A percentile compares a stretch with the other conserved stretches of the same genome.
Conservation (phyloP, 2,797 vertebrate species). For the Helarctos malayanus region DNA sequence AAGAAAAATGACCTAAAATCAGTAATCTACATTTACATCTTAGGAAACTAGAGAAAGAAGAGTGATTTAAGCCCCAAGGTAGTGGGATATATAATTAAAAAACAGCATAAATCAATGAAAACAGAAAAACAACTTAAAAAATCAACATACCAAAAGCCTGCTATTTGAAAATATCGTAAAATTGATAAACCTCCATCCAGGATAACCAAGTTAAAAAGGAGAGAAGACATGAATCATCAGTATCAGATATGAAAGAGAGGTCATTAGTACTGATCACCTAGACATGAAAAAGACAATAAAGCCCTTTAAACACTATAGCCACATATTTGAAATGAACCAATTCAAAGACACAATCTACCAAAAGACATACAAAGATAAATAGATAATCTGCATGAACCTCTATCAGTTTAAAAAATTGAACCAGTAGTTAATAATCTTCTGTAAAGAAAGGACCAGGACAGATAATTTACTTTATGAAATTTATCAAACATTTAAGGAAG, state of each 20-base stretch:
- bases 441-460: background rate
- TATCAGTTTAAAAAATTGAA: background rate
- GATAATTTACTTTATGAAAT: background rate
- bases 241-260: background rate
- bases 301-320: background rate
- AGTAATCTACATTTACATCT: background rate
- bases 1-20: background rate
- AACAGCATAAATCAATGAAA: background rate
- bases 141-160: background rate
- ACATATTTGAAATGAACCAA: background rate
- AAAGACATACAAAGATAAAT: background rate
- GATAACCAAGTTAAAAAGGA: background rate
- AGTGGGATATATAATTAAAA: background rate
- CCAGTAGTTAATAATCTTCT: background rate
- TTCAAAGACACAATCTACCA: background rate
- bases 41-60: background rate
- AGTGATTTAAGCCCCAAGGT: background rate
- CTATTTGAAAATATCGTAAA: background rate
- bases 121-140: background rate
- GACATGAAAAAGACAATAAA: background rate
- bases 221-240: background rate
- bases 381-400: background rate
- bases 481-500: background rate
- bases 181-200: background rate
- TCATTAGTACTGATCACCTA: background rate